Evolutionary conservation across 2,888 invertebrate species (phyloP).

Genomic region (Cataglyphis rosenhaueri): DNA sequence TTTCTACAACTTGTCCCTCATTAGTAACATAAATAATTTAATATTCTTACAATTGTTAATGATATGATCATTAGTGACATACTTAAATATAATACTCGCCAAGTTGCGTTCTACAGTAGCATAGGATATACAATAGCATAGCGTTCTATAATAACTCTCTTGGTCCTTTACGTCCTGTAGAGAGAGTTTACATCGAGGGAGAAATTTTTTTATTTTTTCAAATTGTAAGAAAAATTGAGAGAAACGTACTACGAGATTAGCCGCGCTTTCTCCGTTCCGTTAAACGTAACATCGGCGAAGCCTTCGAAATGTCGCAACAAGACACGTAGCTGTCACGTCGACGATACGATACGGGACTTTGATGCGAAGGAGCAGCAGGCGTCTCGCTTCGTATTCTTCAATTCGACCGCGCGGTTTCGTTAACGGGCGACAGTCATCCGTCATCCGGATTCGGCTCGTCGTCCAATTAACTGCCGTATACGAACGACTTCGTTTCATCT

Average conservation of each 20-base stretch:
- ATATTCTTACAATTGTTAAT: not conserved
- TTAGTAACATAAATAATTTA: not conserved
- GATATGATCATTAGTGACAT: not conserved
- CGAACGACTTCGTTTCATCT: slow-evolving; percentile 49
- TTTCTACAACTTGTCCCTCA: not conserved
- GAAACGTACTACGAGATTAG: slow-evolving; percentile 1
- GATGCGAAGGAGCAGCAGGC: slow-evolving; percentile 31
- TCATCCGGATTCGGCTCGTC: slow-evolving; percentile 57
- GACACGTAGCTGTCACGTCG: slow-evolving; percentile 8
- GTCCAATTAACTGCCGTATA: slow-evolving; percentile 61
- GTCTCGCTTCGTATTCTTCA: slow-evolving; percentile 4
- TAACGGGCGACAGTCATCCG: slow-evolving; percentile 53
- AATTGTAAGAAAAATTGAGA: not conserved
- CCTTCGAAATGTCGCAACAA: slow-evolving; percentile 21
- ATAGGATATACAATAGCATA: no score
- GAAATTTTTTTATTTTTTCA: no score
- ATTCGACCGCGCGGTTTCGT: slow-evolving; percentile 44
- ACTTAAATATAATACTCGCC: not conserved
- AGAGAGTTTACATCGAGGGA: not conserved
- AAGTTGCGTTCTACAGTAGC: not conserved
- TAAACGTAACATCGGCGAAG: slow-evolving; percentile 40
- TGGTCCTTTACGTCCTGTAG: not conserved
- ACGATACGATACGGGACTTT: slow-evolving; percentile 28
- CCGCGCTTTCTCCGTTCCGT: slow-evolving; percentile 37
- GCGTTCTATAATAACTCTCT: not conserved